phyloP scores from a whole-genome alignment of 1,140 invertebrate species.

The Drosophila chauvacae region DNA sequence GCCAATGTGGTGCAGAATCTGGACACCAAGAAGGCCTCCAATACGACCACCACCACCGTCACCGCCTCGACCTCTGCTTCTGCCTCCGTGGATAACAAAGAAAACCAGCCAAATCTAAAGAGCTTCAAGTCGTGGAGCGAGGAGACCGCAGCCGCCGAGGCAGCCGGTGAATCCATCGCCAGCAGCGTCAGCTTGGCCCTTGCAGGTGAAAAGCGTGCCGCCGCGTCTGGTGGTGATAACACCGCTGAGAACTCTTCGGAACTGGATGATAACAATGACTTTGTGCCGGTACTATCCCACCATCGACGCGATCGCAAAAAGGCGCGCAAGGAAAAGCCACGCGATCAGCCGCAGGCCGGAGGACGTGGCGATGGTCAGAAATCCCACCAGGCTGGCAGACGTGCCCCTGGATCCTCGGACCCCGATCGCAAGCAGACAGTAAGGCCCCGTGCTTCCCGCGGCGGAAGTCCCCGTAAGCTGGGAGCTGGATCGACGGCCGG shows the following conservation, averaged over 20 bases:
- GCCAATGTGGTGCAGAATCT: conserved; percentile 82
- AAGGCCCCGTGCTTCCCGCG: conserved; percentile 56
- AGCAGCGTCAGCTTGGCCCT: conserved; percentile 35
- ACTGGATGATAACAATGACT: conserved; percentile 85
- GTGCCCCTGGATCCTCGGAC: conserved; percentile 14
- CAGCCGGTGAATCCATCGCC: conserved; percentile 45
- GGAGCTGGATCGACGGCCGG: conserved; percentile 13
- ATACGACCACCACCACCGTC: conserved; percentile 12
- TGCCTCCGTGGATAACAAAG: conserved; percentile 70
- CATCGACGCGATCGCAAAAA: conserved; percentile 85
- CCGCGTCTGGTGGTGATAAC: conserved; percentile 70
- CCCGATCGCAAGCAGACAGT: conserved; percentile 56
- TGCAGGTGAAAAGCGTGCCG: conserved; percentile 77
- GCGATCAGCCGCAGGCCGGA: conserved; percentile 63
- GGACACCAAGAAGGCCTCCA: conserved; percentile 66
- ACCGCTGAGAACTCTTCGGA: conserved; percentile 83
- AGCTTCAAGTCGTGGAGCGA: conserved; percentile 81
- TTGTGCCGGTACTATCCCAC: conserved; percentile 85
- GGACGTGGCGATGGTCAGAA: conserved; percentile 67
- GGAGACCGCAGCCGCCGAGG: conserved; percentile 71
- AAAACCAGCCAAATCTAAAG: conserved; percentile 80
- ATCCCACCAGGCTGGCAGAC: conserved; percentile 31
- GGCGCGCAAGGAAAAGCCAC: conserved; percentile 78
- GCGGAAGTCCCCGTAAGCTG: conserved; percentile 70
- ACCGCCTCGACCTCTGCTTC: conserved; percentile 13